Evolutionary conservation across 2,113 vertebrate genomes (phyloP).

Genomic region (Chaenogobius annularis): DNA sequence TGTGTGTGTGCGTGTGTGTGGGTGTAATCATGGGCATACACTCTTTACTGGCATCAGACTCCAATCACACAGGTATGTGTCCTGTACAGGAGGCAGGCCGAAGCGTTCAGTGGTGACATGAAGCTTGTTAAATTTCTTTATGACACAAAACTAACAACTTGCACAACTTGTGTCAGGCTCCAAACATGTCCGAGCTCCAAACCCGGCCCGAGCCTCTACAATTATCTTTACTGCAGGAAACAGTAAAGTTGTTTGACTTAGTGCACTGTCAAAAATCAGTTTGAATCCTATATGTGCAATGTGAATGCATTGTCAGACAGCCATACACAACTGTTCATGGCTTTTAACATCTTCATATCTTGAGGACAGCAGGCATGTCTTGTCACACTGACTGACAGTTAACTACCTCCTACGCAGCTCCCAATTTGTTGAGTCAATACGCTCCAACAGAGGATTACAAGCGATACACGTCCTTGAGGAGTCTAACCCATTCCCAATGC

Average conservation of each 20-base stretch:
- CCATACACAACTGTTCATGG: background rate
- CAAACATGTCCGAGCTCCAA: constrained; percentile 51
- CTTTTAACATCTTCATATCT: background rate
- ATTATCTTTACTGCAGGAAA: constrained; percentile 75
- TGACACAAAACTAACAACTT: constrained; percentile 28
- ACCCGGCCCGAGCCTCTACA: constrained; percentile 51
- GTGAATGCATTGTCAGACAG: background rate
- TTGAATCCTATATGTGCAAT: constrained; percentile 31
- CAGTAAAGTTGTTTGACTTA: constrained; percentile 39
- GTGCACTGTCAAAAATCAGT: constrained; percentile 31
- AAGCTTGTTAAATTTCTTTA: constrained; percentile 52
- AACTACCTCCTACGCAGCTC: constrained; percentile 11
- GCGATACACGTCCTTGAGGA: constrained; percentile 2
- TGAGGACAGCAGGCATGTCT: background rate
- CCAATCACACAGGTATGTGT: constrained; percentile 26
- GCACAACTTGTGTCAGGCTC: constrained; percentile 18
- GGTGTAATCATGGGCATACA: constrained; percentile 48
- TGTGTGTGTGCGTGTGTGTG: too few species aligned
- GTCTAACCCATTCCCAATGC: constrained; percentile 31
- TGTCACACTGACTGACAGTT: constrained; percentile 17
- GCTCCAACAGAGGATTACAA: constrained; percentile 2
- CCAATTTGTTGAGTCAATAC: constrained; percentile 42
- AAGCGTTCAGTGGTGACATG: constrained; percentile 32
- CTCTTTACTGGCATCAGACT: constrained; percentile 41
- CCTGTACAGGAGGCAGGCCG: constrained; percentile 2